Conservation (phyloP, 1,140 invertebrate species). For the Agrypnia vestita region DNA sequence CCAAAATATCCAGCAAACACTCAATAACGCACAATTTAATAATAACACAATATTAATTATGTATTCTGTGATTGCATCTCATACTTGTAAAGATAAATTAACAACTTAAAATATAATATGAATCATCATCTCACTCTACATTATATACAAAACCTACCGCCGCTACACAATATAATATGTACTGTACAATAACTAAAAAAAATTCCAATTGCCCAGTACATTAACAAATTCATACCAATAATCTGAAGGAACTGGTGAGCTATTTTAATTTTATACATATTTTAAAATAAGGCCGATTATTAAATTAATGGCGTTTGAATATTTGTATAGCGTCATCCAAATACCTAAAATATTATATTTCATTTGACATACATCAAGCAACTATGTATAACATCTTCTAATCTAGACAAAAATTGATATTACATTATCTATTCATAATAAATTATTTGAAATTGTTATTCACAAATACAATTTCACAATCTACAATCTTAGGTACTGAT, state of each 20-base stretch:
- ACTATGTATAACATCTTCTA: neutral
- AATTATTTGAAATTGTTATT: neutral
- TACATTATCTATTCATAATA: neutral
- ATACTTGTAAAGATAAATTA: neutral
- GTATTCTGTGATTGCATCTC: neutral
- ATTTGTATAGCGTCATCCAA: neutral
- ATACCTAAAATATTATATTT: neutral
- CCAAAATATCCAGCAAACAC: neutral
- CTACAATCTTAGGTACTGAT: neutral
- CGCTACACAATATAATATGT: neutral
- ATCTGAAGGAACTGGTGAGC: conserved; percentile 31
- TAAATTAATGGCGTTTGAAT: neutral
- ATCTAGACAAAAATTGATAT: neutral
- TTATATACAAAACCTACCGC: conserved; percentile 26
- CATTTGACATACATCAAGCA: conserved; percentile 20
- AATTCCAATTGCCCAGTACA: conserved; percentile 22
- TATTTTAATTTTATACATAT: conserved; percentile 34
- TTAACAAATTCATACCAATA: conserved; percentile 7
- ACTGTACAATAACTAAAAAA: conserved; percentile 21
- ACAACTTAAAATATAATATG: conserved; percentile 26
- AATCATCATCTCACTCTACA: neutral
- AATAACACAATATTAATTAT: neutral
- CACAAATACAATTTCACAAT: conserved; percentile 16
- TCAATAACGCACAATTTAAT: no score
- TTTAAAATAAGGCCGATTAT: conserved; percentile 48